These are phyloP conservation scores for Tachyglossus aculeatus DNA, from an alignment of 2,797 vertebrate genomes.

Conservation along the genomic window DNA sequence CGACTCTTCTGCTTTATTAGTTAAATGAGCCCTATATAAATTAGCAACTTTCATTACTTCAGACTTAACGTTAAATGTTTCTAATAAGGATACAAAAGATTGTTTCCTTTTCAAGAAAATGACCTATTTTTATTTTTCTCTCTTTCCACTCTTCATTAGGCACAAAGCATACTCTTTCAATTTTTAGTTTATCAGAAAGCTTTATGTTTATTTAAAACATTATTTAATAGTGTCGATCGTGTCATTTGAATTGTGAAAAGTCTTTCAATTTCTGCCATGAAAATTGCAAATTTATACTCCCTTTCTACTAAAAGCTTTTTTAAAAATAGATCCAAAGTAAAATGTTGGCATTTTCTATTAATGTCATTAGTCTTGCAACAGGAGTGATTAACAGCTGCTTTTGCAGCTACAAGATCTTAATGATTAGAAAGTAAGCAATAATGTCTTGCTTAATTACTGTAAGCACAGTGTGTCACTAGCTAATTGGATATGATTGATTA, in stretches of 20 bases:
- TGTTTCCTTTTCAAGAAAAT: too few relatives aligned
- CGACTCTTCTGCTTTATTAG: background rate
- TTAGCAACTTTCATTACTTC: background rate
- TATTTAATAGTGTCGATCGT: too few relatives aligned
- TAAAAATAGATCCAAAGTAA: constrained; percentile 18
- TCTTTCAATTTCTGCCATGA: background rate
- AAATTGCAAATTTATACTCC: background rate
- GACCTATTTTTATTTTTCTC: too few relatives aligned
- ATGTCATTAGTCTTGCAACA: constrained; percentile 46
- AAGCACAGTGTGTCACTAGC: constrained; percentile 45
- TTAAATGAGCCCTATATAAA: background rate
- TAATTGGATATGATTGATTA: constrained; percentile 69
- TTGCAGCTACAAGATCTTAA: constrained; percentile 57
- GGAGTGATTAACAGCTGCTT: constrained; percentile 59
- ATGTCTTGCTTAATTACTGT: constrained; percentile 64
- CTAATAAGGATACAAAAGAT: too few relatives aligned
- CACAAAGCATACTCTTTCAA: too few relatives aligned
- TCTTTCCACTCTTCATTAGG: too few relatives aligned
- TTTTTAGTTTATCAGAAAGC: too few relatives aligned
- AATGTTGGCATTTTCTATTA: constrained; percentile 37
- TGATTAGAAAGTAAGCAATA: constrained; percentile 59
- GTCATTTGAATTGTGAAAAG: background rate
- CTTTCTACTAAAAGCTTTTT: constrained; percentile 13
- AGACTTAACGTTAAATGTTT: too few relatives aligned
- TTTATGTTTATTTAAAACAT: too few relatives aligned